Evolutionary conservation across 2,113 vertebrate genomes (phyloP), one percentile per base, ranked within the genome.

Genomic region (Paramisgurnus dabryanus): DNA sequence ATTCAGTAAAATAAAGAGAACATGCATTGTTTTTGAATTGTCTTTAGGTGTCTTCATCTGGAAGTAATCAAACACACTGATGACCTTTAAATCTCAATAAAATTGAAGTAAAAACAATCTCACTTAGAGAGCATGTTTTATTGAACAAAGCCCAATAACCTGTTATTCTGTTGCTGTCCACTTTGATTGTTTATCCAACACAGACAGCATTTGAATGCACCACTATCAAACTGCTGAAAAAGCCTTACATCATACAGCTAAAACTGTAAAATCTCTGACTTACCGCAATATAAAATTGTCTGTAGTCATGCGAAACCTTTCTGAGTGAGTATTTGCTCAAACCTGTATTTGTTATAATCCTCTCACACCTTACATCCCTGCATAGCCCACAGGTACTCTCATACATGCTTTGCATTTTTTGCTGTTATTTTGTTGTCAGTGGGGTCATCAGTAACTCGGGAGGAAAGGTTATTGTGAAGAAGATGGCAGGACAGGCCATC

Each of bases 401-500:
- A 18, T 8, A 57, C 39, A 22, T 43, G 10, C 49, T 15, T 12
- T 0, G 34, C 11, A 34, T 45, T 66, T 58, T 39, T n/a, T 67
- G 53, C 47, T 17, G 12, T 66, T 8, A n/a, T 57, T n/a, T n/a
- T 75, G 57, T 66, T 67, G 8, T 41, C 89, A 99, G 98, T 12
- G 98, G 98, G 2, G 41, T 96, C 86, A 94, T 99, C 45, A 93
- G 93, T 82, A 96, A 96, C 76, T 17, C 94, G 4, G 98, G 98
- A 18, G 98, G 98, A 15, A 98, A 95, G 88, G 92, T 99, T 75
- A 95, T 98, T 0, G 96, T 99, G 78, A 96, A 87, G 87, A 99
- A 99, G 89, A 94, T 97, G 17, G 93, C 96, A 0, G 96, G 97
- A 39, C 96, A 96, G 77, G 93, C 93, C 0, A 78, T 86, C n/a